phyloP scores from a whole-genome alignment of 2,113 vertebrate species.

The Vulpes ferrilata region DNA sequence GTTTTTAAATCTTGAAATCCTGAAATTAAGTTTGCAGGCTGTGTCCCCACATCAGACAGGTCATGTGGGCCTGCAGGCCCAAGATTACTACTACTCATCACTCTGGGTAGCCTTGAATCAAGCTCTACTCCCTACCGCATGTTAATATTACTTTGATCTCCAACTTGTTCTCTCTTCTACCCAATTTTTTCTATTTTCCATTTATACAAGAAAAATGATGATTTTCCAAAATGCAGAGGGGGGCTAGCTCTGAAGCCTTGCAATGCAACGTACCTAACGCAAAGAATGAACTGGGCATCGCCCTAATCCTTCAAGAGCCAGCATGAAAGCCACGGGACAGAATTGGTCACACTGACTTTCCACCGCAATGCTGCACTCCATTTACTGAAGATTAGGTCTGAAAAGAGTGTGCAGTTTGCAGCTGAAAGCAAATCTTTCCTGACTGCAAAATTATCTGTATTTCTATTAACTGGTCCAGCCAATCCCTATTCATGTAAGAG shows the following conservation, averaged over 20 bases:
- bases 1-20: not conserved
- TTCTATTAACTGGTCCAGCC: constrained; percentile 5
- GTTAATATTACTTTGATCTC: constrained; percentile 28
- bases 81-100: not conserved
- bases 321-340: not conserved
- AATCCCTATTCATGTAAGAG: not conserved
- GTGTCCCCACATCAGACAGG: not conserved
- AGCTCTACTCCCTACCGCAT: not conserved
- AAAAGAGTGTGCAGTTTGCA: not conserved
- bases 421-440: constrained; percentile 57
- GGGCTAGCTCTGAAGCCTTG: not conserved
- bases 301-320: constrained; percentile 20
- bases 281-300: not conserved
- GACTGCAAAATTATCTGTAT: constrained; percentile 43
- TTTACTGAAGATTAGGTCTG: constrained; percentile 56
- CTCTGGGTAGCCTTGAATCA: not conserved
- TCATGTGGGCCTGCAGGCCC: not conserved
- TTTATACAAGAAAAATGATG: constrained; percentile 59
- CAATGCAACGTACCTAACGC: not conserved
- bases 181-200: constrained; percentile 58
- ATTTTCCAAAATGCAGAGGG: not conserved
- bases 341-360: constrained; percentile 16
- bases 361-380: not conserved
- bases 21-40: not conserved
- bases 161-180: not conserved